Evolutionary conservation across 2,113 vertebrate genomes (phyloP).

Genomic region (Dissostichus mawsoni): DNA sequence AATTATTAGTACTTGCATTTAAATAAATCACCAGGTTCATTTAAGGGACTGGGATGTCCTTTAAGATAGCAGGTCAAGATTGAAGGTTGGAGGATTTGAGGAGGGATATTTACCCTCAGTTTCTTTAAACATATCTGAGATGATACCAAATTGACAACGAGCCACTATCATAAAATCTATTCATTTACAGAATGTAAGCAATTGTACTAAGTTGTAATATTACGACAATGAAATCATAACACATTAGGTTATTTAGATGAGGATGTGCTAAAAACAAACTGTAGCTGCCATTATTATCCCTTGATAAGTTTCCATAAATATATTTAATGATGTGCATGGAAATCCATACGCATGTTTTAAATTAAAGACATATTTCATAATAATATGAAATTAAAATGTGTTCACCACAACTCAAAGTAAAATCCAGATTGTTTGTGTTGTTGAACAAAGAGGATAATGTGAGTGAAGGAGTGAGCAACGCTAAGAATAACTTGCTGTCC

Average conservation of each 20-base stretch:
- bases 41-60: too few relatives aligned
- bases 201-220: background rate
- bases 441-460: conserved; percentile 39
- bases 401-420: conserved; percentile 4
- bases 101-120: too few relatives aligned
- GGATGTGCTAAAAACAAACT: background rate
- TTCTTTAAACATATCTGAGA: background rate
- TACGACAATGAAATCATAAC: too few relatives aligned
- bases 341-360: background rate
- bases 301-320: background rate
- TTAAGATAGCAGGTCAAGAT: too few relatives aligned
- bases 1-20: too few relatives aligned
- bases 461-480: conserved; percentile 39
- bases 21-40: too few relatives aligned
- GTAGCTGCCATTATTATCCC: background rate
- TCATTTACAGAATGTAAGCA: background rate
- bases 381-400: background rate
- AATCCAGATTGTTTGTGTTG: conserved; percentile 9
- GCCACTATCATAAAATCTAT: too few relatives aligned
- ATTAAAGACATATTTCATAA: background rate
- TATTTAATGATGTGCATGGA: background rate
- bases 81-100: too few relatives aligned
- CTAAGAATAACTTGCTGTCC: conserved; percentile 55
- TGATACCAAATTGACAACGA: background rate
- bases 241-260: background rate